Percentiles rank a stretch among this genome's conserved stretches.
These are phyloP conservation scores for Caenorhabditis becei DNA, from an alignment of 2,888 invertebrate species.

Conservation along the genomic window DNA sequence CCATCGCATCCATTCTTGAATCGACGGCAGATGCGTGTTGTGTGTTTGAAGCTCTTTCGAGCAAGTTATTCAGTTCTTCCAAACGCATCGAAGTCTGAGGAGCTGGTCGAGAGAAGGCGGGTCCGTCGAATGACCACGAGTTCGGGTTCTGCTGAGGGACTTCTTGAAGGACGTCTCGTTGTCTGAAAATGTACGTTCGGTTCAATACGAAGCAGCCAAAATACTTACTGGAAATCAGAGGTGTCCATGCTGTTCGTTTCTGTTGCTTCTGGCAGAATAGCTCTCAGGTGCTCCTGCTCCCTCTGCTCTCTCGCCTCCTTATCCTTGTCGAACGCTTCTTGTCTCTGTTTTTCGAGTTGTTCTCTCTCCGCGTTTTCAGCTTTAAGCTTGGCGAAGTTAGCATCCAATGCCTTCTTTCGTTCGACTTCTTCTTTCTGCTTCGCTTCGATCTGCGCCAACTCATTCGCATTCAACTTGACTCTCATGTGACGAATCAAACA, in stretches of 20 bases:
- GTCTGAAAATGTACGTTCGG: no score
- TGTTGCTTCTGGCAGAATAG: conserved; percentile 11
- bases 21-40: background rate
- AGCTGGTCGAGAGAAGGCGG: conserved; percentile 46
- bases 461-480: conserved; percentile 58
- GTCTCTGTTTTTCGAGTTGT: conserved; percentile 57
- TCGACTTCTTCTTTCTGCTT: conserved; percentile 50
- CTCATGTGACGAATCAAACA: conserved; percentile 59
- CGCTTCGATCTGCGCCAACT: conserved; percentile 53
- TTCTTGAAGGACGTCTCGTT: conserved; percentile 49
- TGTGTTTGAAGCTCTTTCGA: conserved; percentile 58
- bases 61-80: conserved; percentile 59
- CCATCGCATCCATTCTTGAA: conserved; percentile 52
- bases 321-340: conserved; percentile 59
- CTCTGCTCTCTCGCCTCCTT: conserved; percentile 36
- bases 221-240: conserved; percentile 23
- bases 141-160: conserved; percentile 41
- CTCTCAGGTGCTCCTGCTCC: conserved; percentile 45
- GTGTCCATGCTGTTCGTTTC: no score
- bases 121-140: conserved; percentile 63
- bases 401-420: conserved; percentile 43
- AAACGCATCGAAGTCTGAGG: conserved; percentile 43
- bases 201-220: no score
- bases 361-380: conserved; percentile 67
- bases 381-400: conserved; percentile 56